phyloP scores from a whole-genome alignment of 2,888 invertebrate species.

The Encarsia formosa region DNA sequence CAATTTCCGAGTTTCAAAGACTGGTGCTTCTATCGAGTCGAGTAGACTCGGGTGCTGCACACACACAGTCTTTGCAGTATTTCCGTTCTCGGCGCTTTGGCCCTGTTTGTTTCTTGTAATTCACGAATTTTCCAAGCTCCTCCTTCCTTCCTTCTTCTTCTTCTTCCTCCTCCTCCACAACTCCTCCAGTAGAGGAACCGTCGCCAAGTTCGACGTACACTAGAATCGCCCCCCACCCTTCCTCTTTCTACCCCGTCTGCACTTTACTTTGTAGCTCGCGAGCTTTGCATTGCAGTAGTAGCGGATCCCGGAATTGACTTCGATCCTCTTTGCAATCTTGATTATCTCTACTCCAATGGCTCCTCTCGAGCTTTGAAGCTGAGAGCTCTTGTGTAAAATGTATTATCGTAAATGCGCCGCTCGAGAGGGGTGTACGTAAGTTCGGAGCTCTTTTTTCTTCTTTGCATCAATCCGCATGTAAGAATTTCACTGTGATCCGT shows the following conservation, averaged over 20 bases:
- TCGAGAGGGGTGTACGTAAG: no score
- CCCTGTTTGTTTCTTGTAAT: conserved; percentile 41
- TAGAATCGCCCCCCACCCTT: not conserved
- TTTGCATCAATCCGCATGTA: no score
- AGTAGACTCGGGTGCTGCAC: not conserved
- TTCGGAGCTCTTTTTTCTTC: no score
- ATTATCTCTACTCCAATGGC: conserved; percentile 23
- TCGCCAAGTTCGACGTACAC: no score
- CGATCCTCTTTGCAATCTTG: conserved; percentile 27
- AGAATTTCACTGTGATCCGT: no score
- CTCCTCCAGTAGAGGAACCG: no score
- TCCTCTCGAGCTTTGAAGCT: conserved; percentile 12
- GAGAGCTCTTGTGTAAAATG: conserved; percentile 15
- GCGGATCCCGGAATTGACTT: conserved; percentile 22
- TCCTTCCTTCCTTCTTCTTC: no score
- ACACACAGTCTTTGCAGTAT: not conserved
- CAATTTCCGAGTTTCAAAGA: not conserved
- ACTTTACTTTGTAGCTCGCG: conserved; percentile 17
- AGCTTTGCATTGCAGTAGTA: conserved; percentile 22
- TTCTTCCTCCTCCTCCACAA: no score
- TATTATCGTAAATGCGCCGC: conserved; percentile 11
- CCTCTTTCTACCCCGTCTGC: conserved; percentile 11
- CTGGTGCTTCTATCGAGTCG: not conserved
- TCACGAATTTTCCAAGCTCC: no score
- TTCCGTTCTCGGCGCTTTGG: conserved; percentile 13